phyloP scores from a whole-genome alignment of 2,888 invertebrate genomes.

The Odontocerum albicorne region DNA sequence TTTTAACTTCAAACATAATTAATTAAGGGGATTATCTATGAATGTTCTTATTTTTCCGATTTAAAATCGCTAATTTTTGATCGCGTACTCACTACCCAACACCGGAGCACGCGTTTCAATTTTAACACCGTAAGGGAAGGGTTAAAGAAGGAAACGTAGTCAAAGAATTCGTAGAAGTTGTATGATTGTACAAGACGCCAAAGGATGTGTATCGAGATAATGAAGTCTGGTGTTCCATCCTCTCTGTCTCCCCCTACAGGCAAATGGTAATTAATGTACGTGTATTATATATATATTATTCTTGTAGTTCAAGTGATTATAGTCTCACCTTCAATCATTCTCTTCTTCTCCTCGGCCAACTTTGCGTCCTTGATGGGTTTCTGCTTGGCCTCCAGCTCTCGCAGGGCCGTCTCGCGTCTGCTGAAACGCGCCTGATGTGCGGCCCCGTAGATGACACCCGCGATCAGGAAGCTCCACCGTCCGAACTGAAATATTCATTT shows the following conservation, averaged over 20 bases:
- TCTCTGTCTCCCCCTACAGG: background rate
- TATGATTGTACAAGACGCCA: background rate
- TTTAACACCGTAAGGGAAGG: no score
- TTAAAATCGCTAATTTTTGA: no score
- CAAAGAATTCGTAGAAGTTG: no score
- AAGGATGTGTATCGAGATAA: no score
- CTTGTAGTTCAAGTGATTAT: no score
- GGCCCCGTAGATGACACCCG: slow-evolving; percentile 75
- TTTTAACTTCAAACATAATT: no score
- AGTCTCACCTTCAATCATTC: slow-evolving; percentile 60
- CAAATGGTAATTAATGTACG: background rate
- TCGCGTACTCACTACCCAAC: no score
- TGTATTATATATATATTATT: background rate
- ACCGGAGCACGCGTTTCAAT: no score
- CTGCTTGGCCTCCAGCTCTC: slow-evolving; percentile 69
- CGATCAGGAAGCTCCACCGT: slow-evolving; percentile 75
- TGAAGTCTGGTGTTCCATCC: no score
- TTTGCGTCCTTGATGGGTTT: slow-evolving; percentile 71
- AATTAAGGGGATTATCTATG: no score
- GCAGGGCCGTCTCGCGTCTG: slow-evolving; percentile 64
- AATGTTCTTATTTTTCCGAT: no score
- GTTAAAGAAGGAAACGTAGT: no score
- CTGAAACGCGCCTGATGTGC: slow-evolving; percentile 70
- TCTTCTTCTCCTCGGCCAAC: slow-evolving; percentile 70
- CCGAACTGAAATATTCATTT: slow-evolving; percentile 66